Base-by-base conservation (phyloP, 2,113 vertebrate genomes). In the Cardinalis cardinalis region DNA sequence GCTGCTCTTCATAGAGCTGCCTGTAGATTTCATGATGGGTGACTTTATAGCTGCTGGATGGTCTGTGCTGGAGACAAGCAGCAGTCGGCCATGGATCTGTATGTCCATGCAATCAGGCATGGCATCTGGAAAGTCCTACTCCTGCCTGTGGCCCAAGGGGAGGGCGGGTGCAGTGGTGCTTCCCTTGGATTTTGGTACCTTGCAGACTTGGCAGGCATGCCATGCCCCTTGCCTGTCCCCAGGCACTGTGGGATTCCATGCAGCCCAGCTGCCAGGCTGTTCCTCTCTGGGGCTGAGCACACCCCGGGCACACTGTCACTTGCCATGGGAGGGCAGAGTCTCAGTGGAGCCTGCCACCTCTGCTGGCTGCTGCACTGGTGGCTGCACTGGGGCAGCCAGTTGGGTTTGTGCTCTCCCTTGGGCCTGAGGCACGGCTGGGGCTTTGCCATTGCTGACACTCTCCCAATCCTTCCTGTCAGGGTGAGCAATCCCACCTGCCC, bases 71-170 rank as follows among this genome's bases (percentile, higher is more conserved):
- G 66, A 74, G 65, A 17, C 3, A 17, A 73, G 79, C 53, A 61
- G 53, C 49, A 41, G 23, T 8, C 25, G 48, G 38, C 40, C 48
- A 3, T 1, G 25, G 68, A 41, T 31, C 55, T 34, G 29, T 20
- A 5, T 1, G 18, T 32, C 76, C 23, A 4, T 2, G 8, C 19
- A 8, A 3, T 18, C 60, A 40, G 34, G n/a, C 3, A 8, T 0
- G n/a, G 34, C 53, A 41, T 6, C 28, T 18, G 24, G 3, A 4
- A 28, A 65, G 51, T 5, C 41, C 53, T 5, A 0, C 23, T 44
- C 24, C 46, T 29, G 64, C 36, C 31, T 12, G 40, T 16, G 63
- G 49, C 59, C 32, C 2, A 43, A 60, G 49, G 28, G 13, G 38
- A 85, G 72, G 64, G 44, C 0, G 2, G 65, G 23, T 6, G 15